Evolutionary conservation across 2,888 invertebrate species (phyloP).

Genomic region (Melieria omissa): DNA sequence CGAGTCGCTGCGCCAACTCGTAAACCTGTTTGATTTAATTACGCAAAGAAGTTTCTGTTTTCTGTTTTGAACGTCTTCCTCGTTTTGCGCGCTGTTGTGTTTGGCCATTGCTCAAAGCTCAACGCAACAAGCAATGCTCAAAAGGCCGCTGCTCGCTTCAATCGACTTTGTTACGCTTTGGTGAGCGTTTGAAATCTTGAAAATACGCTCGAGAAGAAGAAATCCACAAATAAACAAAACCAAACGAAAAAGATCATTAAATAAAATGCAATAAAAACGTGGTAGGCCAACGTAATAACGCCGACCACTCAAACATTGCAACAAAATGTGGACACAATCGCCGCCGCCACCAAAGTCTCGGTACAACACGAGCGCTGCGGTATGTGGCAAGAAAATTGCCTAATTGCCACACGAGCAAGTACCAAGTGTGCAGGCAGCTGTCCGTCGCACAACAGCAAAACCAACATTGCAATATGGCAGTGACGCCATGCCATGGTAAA

Average conservation of each 20-base stretch:
- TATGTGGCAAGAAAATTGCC: constrained; percentile 2
- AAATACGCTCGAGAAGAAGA: no score
- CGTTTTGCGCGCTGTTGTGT: not conserved
- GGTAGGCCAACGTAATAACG: constrained; percentile 3
- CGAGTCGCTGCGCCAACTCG: no score
- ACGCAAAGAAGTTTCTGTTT: constrained; percentile 19
- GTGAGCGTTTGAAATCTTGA: not conserved
- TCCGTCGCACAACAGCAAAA: no score
- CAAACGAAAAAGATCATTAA: not conserved
- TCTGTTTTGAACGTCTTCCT: not conserved
- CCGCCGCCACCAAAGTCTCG: no score
- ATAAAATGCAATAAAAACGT: constrained; percentile 1
- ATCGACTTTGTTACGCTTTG: constrained; percentile 22
- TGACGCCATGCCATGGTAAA: no score
- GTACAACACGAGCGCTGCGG: not conserved
- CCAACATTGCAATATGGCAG: no score
- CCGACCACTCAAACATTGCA: not conserved
- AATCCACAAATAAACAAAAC: no score
- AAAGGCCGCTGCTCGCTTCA: not conserved
- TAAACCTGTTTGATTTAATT: constrained; percentile 9
- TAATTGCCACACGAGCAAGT: not conserved
- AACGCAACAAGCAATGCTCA: not conserved
- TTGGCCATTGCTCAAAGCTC: not conserved
- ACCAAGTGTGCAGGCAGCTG: no score
- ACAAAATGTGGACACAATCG: no score